Base-by-base conservation (phyloP, 2,113 vertebrate species). In the Heptranchias perlo region DNA sequence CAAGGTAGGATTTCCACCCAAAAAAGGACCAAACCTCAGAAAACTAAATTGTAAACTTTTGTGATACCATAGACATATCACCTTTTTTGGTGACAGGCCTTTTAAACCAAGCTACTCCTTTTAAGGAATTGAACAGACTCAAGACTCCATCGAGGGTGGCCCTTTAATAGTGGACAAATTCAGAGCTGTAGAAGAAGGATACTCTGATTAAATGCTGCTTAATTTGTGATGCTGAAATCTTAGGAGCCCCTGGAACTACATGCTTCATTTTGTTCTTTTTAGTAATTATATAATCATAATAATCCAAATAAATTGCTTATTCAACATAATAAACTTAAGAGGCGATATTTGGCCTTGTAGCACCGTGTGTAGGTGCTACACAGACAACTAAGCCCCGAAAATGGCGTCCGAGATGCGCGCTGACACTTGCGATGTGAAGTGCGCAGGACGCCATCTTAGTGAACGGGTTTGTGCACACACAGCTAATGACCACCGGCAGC, bases 261-360 rank as follows among this genome's bases (percentile, higher is more conserved):
- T 44, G 28, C 62, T 69, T 69, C 28, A 16, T 69, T 95, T 95
- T 95, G 44, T 69, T 47, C 64, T 73, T 69, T 69, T 95, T 69
- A 95, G 64, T 52, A 52, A 73, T 67, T 52, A 73, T 52, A 95
- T 73, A 69, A 69, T 95, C 35, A 65, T 95, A 95, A 95, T 95
- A 73, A 69, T 52, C 39, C 73, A 95, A 95, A 95, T 95, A 95
- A 95, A 95, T 95, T 95, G 94, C 44, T 95, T 69, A 69, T 95
- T 69, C 94, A 35, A 69, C 65, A 52, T 94, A 58, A 94, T 47
- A 31, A 16, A 67, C 62, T 67, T 49, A 67, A n/a, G n/a, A n/a
- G n/a, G n/a, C n/a, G n/a, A n/a, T n/a, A n/a, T n/a, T n/a, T n/a
- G n/a, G n/a, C n/a, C n/a, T n/a, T n/a, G n/a, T n/a, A n/a, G n/a